Base-by-base conservation (phyloP, 2,888 invertebrate species). In the Notodonta dromedarius region DNA sequence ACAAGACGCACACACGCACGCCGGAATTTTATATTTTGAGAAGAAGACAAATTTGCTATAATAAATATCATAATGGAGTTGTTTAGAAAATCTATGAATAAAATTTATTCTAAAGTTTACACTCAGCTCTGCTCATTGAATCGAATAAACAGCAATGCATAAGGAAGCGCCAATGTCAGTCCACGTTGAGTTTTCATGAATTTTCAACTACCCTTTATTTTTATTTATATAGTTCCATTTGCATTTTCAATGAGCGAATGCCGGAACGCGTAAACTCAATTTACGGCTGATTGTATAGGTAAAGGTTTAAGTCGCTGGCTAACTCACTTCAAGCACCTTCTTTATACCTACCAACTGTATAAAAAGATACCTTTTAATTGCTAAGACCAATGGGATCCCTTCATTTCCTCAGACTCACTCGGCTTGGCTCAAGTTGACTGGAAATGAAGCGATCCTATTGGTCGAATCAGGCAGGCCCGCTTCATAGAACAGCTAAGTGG, bases 131-230 rank as follows among this genome's bases (percentile, higher is more conserved):
- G 69, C 62, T 71, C 67, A 73, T 70, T 71, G 69, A 74, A 68
- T 66, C 51, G 66, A 72, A 77, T 77, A 66, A 68, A 78, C 78
- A 58, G 76, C 76, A 77, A 83, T 84, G 85, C 79, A 83, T 80
- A 82, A 71, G 72, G 66, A 78, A 81, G 66, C 57, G 71, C 66
- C 61, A 65, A 70, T 70, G 67, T 74, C 69, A 70, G 62, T 14
- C 16, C 52, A 35, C 51, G 50, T 57, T 40, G 52, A 59, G 65
- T 57, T 72, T 80, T 77, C 79, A 81, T 84, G 80, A 80, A 84
- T 81, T 80, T 79, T 73, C 71, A 79, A 78, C 69, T 60, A 74
- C 51, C 11, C 58, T 71, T 69, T 63, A 82, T 74, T 78, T 78
- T 76, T 77, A 82, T 80, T 82, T 70, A 73, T 79, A 81, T 78